Evolutionary conservation across 2,113 vertebrate species (phyloP).

Genomic region (Macheiramphus alcinus): DNA sequence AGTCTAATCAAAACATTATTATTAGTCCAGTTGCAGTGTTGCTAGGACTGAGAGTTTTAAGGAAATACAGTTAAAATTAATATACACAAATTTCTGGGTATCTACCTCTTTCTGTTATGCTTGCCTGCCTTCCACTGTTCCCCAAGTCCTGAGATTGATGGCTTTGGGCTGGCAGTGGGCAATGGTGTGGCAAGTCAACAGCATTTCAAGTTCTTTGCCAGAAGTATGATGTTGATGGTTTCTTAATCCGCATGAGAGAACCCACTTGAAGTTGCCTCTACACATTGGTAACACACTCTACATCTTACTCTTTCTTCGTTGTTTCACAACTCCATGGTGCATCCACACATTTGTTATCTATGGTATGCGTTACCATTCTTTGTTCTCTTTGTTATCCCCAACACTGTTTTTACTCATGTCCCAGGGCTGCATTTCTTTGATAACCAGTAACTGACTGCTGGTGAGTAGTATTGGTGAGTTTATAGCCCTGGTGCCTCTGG

Average conservation of each 20-base stretch:
- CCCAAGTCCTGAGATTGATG: neutral
- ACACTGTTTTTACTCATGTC: neutral
- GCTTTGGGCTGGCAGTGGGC: neutral
- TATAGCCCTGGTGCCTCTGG: neutral
- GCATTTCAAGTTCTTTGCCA: neutral
- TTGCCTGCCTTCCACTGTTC: neutral
- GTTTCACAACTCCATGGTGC: accelerated
- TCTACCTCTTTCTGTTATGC: neutral
- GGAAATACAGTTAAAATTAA: neutral
- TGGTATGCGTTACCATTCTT: neutral
- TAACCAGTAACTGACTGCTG: neutral
- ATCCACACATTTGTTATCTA: neutral
- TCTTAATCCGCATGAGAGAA: neutral
- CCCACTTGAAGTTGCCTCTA: neutral
- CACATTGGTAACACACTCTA: accelerated
- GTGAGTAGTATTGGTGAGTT: neutral
- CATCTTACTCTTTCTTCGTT: neutral
- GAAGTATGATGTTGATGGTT: neutral
- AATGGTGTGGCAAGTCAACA: neutral
- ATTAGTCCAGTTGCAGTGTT: neutral
- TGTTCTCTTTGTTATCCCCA: neutral
- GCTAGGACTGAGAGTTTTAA: neutral
- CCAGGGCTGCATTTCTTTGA: neutral
- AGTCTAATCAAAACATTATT: neutral
- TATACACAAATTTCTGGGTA: neutral